phyloP scores from a whole-genome alignment of 2,888 invertebrate species.

The Dastarcus helophoroides region DNA sequence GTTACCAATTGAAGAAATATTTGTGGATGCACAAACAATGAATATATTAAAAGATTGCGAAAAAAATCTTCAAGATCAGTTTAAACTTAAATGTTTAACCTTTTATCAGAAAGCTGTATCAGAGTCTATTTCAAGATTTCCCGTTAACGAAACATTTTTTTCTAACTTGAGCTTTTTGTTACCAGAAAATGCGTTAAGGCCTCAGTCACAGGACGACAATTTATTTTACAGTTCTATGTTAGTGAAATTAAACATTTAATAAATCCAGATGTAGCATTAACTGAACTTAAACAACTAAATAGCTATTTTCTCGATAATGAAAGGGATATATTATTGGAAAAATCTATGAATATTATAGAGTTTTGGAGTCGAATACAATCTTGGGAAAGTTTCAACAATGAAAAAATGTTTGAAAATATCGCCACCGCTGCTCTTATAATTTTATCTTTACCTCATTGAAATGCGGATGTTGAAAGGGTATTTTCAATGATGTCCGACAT shows the following conservation, averaged over 20 bases:
- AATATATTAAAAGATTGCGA: slow-evolving; percentile 1
- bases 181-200: not conserved
- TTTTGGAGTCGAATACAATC: too few relatives aligned
- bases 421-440: not conserved
- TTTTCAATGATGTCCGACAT: slow-evolving; percentile 2
- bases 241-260: too few relatives aligned
- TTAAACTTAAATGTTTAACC: not conserved
- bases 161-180: not conserved
- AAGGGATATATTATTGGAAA: too few relatives aligned
- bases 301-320: not conserved
- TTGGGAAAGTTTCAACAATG: slow-evolving; percentile 3
- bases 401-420: slow-evolving; percentile 1
- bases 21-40: not conserved
- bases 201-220: too few relatives aligned
- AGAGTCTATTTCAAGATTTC: not conserved
- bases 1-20: not conserved
- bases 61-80: not conserved
- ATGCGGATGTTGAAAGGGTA: slow-evolving; percentile 4
- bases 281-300: not conserved
- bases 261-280: too few relatives aligned
- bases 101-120: not conserved
- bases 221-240: too few relatives aligned
- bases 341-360: too few relatives aligned
- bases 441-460: slow-evolving; percentile 2
- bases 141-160: not conserved